Conservation (phyloP, 2,888 invertebrate species). For the Fabriciana adippe region DNA sequence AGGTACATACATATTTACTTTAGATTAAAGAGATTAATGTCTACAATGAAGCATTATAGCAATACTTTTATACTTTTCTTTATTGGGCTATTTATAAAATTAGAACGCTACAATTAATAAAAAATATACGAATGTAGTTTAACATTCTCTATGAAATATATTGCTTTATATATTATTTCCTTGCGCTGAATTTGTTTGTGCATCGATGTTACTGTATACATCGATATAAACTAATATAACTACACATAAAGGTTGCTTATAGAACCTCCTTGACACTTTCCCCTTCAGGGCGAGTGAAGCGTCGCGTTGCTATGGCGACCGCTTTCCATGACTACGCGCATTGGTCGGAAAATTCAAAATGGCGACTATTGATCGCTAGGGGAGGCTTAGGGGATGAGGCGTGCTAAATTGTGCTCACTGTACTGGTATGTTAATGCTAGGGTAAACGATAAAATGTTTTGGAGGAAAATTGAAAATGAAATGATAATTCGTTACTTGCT, state of each 20-base stretch:
- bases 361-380: constrained; percentile 75
- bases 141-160: too few relatives aligned
- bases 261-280: constrained; percentile 71
- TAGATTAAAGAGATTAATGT: too few relatives aligned
- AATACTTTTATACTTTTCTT: too few relatives aligned
- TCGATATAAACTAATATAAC: constrained; percentile 4
- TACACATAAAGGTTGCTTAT: constrained; percentile 33
- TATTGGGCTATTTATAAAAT: too few relatives aligned
- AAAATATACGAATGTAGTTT: too few relatives aligned
- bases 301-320: constrained; percentile 66
- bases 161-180: not conserved
- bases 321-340: constrained; percentile 76
- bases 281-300: constrained; percentile 59
- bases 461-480: constrained; percentile 27
- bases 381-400: constrained; percentile 53
- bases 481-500: constrained; percentile 8
- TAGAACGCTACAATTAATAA: too few relatives aligned
- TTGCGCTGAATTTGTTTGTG: constrained; percentile 5
- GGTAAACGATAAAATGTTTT: constrained; percentile 29
- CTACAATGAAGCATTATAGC: too few relatives aligned
- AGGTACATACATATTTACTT: too few relatives aligned
- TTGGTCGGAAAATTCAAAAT: constrained; percentile 82
- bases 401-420: constrained; percentile 58
- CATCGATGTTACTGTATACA: not conserved
- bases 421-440: constrained; percentile 35